A percentile compares a stretch with the other conserved stretches of the same genome.
Conservation (phyloP, 2,888 invertebrate species). For the Archips crataeganus region DNA sequence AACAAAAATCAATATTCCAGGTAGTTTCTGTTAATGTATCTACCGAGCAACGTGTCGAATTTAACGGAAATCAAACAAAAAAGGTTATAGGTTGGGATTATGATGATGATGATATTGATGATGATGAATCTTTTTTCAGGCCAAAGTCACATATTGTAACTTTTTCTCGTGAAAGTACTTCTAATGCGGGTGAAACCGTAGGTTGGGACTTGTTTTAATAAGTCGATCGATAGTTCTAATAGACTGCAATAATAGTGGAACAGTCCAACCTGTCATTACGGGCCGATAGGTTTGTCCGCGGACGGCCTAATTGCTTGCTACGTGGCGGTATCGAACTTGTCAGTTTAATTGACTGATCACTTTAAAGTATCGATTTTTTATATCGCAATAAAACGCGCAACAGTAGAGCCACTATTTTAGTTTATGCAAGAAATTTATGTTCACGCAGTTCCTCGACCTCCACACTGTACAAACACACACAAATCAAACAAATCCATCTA, state of each 20-base stretch:
- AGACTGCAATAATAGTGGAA: slow-evolving; percentile 16
- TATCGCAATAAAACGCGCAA: neutral
- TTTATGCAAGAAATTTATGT: too few relatives aligned
- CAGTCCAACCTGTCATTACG: slow-evolving; percentile 12
- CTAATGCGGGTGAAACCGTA: too few relatives aligned
- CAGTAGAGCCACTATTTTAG: neutral
- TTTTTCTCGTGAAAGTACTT: neutral
- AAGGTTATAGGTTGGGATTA: too few relatives aligned
- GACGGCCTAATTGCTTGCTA: slow-evolving; percentile 31
- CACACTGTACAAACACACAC: too few relatives aligned
- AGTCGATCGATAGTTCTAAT: slow-evolving; percentile 18
- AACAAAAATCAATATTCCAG: too few relatives aligned
- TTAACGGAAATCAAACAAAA: too few relatives aligned
- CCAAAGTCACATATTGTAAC: neutral
- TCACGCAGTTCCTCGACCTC: too few relatives aligned
- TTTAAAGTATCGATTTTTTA: slow-evolving; percentile 40
- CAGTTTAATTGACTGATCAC: slow-evolving; percentile 50
- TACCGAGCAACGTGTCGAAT: too few relatives aligned
- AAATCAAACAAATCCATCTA: too few relatives aligned
- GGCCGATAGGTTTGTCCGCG: neutral
- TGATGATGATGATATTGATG: too few relatives aligned
- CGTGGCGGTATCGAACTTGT: slow-evolving; percentile 38
- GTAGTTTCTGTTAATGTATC: too few relatives aligned
- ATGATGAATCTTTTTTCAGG: too few relatives aligned
- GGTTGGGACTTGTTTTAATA: neutral